phyloP scores from a whole-genome alignment of 2,888 invertebrate species.

The Acholoe squamosa region DNA sequence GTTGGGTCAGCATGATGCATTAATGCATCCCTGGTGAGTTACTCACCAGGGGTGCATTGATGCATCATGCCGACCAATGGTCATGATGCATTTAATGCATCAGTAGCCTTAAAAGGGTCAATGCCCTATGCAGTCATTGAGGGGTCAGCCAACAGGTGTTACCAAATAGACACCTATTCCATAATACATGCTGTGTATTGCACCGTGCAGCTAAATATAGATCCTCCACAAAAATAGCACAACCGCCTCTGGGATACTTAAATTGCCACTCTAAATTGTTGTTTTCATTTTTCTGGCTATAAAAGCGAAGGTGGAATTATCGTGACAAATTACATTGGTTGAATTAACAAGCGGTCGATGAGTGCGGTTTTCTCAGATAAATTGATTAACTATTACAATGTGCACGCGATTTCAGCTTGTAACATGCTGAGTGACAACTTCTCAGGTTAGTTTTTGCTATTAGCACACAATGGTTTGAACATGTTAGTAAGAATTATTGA shows the following conservation, averaged over 20 bases:
- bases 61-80: too few relatives aligned
- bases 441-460: not conserved
- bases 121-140: too few relatives aligned
- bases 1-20: too few relatives aligned
- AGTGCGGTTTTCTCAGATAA: not conserved
- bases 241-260: not conserved
- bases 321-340: not conserved
- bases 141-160: not conserved
- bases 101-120: too few relatives aligned
- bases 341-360: slow-evolving; percentile 9
- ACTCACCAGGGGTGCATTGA: too few relatives aligned
- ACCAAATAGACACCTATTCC: not conserved
- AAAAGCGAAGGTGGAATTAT: not conserved
- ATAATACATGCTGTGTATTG: not conserved
- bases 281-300: not conserved
- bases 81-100: too few relatives aligned
- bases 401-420: not conserved
- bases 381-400: not conserved
- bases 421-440: not conserved
- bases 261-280: not conserved
- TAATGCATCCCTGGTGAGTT: too few relatives aligned
- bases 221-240: not conserved
- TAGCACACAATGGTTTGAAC: too few relatives aligned
- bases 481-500: too few relatives aligned
- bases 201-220: not conserved